Percentiles rank a stretch among this genome's conserved stretches.
Conservation (phyloP, 2,113 vertebrate species). For the Pardalotus punctatus region DNA sequence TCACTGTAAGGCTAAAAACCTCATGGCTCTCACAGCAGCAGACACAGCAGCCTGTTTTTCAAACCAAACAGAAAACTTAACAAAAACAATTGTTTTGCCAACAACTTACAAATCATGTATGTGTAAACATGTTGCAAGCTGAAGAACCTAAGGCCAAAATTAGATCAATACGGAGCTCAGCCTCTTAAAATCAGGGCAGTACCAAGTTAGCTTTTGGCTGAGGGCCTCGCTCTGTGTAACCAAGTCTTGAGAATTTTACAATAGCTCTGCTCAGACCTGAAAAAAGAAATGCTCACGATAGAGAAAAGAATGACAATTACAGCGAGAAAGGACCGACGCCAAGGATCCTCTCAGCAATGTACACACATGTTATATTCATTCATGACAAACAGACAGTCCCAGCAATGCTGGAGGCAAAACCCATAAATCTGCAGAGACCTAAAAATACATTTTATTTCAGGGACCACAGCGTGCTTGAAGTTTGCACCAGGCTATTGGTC, state of each 20-base stretch:
- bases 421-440: neutral
- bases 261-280: neutral
- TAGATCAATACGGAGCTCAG: neutral
- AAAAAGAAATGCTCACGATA: neutral
- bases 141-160: neutral
- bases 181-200: neutral
- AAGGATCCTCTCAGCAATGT: neutral
- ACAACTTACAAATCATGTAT: neutral
- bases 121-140: neutral
- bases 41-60: neutral
- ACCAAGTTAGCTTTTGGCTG: neutral
- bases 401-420: neutral
- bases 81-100: neutral
- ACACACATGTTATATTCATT: neutral
- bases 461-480: neutral
- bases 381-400: neutral
- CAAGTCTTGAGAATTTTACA: neutral
- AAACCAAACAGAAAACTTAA: neutral
- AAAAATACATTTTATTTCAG: neutral
- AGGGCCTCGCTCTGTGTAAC: neutral
- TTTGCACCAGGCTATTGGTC: neutral
- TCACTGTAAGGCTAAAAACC: neutral
- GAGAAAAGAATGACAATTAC: neutral
- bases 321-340: neutral
- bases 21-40: fast-evolving